Conservation (phyloP, 2,113 vertebrate genomes). For the Albula goreensis region DNA sequence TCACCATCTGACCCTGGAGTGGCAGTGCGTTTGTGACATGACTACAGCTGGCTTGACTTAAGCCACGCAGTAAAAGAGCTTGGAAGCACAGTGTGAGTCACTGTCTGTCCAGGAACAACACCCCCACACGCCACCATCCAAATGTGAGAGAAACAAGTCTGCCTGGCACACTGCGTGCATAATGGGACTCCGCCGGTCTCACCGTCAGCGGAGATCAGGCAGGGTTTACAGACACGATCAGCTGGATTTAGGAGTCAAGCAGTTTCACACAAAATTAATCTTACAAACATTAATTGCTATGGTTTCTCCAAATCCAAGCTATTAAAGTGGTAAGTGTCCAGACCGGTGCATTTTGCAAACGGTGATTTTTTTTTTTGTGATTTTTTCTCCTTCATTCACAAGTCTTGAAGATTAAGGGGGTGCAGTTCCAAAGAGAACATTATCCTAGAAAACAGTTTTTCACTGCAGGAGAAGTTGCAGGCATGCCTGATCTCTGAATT, state of each 20-base stretch:
- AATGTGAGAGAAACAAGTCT: neutral
- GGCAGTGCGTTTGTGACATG: neutral
- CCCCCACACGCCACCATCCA: neutral
- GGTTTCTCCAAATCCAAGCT: neutral
- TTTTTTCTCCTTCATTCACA: neutral
- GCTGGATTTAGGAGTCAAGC: neutral
- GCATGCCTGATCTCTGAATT: neutral
- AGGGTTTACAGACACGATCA: neutral
- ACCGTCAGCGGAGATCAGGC: neutral
- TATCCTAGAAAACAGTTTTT: neutral
- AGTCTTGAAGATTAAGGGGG: neutral
- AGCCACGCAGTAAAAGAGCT: neutral
- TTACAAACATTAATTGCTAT: neutral
- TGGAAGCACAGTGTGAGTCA: neutral
- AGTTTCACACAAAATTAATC: neutral
- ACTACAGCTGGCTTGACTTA: neutral
- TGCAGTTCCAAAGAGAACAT: neutral
- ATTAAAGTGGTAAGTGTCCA: neutral
- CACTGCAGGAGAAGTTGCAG: neutral
- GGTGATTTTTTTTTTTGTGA: no score
- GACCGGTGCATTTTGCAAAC: neutral
- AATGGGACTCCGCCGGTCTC: neutral
- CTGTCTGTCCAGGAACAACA: neutral
- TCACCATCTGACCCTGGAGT: neutral
- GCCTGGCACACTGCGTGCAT: neutral